These are phyloP conservation scores for Gobius niger DNA, from an alignment of 2,113 vertebrate species.

Conservation along the genomic window DNA sequence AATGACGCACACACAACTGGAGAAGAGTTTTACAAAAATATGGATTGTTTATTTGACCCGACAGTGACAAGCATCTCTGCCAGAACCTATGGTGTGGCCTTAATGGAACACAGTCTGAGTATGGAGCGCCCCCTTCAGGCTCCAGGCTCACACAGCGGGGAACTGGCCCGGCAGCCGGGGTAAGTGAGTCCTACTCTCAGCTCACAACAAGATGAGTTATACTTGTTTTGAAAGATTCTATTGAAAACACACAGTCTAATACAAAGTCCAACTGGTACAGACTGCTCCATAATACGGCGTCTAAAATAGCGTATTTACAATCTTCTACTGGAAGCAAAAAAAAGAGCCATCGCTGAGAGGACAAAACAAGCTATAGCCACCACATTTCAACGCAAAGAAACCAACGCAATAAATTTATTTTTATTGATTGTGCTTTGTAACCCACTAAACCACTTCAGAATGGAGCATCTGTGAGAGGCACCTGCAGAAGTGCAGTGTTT, in stretches of 20 bases:
- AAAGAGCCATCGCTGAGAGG: conserved; percentile 60
- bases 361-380: conserved; percentile 70
- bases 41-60: conserved; percentile 79
- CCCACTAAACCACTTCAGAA: conserved; percentile 78
- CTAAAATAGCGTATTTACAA: conserved; percentile 83
- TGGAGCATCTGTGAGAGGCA: conserved; percentile 70
- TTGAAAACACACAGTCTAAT: conserved; percentile 76
- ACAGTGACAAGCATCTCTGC: conserved; percentile 75
- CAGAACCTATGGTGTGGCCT: conserved; percentile 52
- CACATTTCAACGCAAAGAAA: conserved; percentile 62
- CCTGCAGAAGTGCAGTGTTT: conserved; percentile 63
- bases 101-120: conserved; percentile 75
- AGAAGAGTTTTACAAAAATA: conserved; percentile 78
- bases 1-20: conserved; percentile 27
- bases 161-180: conserved; percentile 70
- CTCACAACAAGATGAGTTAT: conserved; percentile 72
- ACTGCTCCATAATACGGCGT: conserved; percentile 72
- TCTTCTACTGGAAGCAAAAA: conserved; percentile 73
- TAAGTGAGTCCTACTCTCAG: conserved; percentile 77
- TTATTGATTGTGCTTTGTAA: conserved; percentile 82
- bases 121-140: conserved; percentile 60
- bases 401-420: conserved; percentile 54
- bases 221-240: conserved; percentile 65
- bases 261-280: conserved; percentile 76
- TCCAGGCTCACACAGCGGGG: conserved; percentile 63